Evolutionary conservation across 1,140 invertebrate species (phyloP).

Genomic region (Rhyzopertha dominica): DNA sequence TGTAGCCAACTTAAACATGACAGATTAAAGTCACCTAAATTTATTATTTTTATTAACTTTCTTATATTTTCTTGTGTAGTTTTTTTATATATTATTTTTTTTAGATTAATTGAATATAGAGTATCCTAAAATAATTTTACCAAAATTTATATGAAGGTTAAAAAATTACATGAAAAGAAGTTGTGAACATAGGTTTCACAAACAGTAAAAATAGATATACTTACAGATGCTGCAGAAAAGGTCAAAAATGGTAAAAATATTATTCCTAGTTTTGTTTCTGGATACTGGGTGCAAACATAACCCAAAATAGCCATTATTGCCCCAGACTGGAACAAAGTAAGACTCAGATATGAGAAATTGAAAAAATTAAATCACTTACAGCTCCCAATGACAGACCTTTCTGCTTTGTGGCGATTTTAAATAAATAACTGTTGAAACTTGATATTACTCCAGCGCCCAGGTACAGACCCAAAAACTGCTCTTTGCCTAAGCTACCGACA

Average conservation of each 20-base stretch:
- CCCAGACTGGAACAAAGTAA: slow-evolving; percentile 69
- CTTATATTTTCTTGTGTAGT: too few species aligned
- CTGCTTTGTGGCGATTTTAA: slow-evolving; percentile 64
- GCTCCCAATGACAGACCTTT: slow-evolving; percentile 81
- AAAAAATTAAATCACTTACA: slow-evolving; percentile 55
- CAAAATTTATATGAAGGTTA: too few species aligned
- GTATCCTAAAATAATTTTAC: too few species aligned
- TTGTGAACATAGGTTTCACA: too few species aligned
- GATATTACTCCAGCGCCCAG: slow-evolving; percentile 82
- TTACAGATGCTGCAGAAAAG: slow-evolving; percentile 79
- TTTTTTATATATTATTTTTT: too few species aligned
- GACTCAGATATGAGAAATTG: slow-evolving; percentile 7
- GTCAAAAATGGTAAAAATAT: slow-evolving; percentile 84
- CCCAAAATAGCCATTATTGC: slow-evolving; percentile 87
- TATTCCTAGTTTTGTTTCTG: slow-evolving; percentile 79
- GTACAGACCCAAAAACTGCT: slow-evolving; percentile 91
- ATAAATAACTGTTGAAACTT: slow-evolving; percentile 77
- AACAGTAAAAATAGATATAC: too few species aligned
- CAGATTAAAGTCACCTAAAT: too few species aligned
- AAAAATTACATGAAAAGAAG: too few species aligned
- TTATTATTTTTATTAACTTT: too few species aligned
- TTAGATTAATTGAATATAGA: too few species aligned
- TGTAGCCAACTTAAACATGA: too few species aligned
- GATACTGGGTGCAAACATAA: slow-evolving; percentile 81
- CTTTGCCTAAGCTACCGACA: slow-evolving; percentile 76